Evolutionary conservation across 2,888 invertebrate genomes (phyloP).

Genomic region (Junonia oenone): DNA sequence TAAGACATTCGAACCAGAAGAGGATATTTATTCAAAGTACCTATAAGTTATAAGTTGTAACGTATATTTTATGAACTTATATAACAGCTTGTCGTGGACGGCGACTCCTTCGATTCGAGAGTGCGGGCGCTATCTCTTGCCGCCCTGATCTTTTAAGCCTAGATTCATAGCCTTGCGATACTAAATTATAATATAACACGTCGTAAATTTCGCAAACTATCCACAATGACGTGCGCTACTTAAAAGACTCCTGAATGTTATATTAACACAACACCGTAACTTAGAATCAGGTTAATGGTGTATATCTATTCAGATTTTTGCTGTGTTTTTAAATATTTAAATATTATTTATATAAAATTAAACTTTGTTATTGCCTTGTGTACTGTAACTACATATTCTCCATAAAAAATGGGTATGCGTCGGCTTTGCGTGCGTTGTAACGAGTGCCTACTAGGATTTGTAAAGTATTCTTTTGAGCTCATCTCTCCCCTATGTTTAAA

Average conservation of each 20-base stretch:
- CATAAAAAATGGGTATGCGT: neutral
- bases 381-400: neutral
- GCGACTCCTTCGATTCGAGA: neutral
- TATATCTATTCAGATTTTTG: neutral
- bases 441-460: constrained; percentile 43
- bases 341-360: too few relatives aligned
- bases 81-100: neutral
- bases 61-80: neutral
- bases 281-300: neutral
- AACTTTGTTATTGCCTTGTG: neutral
- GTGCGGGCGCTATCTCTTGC: constrained; percentile 26
- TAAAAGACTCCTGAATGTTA: constrained; percentile 44
- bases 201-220: constrained; percentile 76
- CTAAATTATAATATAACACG: constrained; percentile 79
- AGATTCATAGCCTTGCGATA: constrained; percentile 64
- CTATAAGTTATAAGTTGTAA: neutral
- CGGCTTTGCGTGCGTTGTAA: constrained; percentile 23
- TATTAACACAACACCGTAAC: constrained; percentile 15
- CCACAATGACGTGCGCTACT: constrained; percentile 58
- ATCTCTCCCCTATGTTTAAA: constrained; percentile 70
- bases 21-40: too few relatives aligned
- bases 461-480: constrained; percentile 61
- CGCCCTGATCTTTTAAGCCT: constrained; percentile 71
- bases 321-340: too few relatives aligned
- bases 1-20: too few relatives aligned